Evolutionary conservation across 2,888 invertebrate genomes (phyloP).

Genomic region (Ceramica pisi): DNA sequence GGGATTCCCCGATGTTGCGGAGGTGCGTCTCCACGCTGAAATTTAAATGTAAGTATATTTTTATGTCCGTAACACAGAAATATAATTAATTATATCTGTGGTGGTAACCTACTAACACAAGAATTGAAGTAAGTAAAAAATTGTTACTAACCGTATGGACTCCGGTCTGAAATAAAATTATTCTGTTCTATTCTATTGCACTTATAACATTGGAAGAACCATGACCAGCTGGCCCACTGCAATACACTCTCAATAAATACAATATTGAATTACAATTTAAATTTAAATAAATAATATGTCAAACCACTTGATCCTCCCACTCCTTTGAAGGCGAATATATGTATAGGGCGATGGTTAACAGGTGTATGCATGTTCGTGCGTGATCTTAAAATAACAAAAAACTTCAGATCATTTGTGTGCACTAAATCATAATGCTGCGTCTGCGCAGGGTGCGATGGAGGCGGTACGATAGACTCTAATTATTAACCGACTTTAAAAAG

Average conservation of each 20-base stretch:
- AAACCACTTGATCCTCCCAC: not conserved
- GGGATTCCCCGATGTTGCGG: too few species aligned
- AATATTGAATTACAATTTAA: not conserved
- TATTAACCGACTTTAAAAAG: too few species aligned
- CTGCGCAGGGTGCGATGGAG: constrained; percentile 31
- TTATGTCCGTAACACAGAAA: too few species aligned
- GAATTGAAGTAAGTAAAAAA: too few species aligned
- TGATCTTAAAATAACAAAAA: constrained; percentile 42
- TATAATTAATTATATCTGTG: too few species aligned
- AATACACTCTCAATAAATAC: not conserved
- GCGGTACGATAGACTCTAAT: constrained; percentile 6
- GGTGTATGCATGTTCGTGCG: constrained; percentile 43
- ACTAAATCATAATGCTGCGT: constrained; percentile 59
- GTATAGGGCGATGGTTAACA: constrained; percentile 27
- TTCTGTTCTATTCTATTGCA: not conserved
- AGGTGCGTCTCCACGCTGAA: too few species aligned
- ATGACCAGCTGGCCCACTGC: not conserved
- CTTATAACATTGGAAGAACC: not conserved
- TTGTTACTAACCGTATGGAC: too few species aligned
- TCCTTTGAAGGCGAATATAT: not conserved
- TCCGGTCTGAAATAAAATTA: too few species aligned
- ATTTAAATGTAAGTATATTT: too few species aligned
- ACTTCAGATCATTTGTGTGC: constrained; percentile 39
- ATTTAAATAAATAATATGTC: constrained; percentile 1
- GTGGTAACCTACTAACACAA: too few species aligned